phyloP scores from a whole-genome alignment of 2,888 invertebrate genomes.

The Polietes domitor region DNA sequence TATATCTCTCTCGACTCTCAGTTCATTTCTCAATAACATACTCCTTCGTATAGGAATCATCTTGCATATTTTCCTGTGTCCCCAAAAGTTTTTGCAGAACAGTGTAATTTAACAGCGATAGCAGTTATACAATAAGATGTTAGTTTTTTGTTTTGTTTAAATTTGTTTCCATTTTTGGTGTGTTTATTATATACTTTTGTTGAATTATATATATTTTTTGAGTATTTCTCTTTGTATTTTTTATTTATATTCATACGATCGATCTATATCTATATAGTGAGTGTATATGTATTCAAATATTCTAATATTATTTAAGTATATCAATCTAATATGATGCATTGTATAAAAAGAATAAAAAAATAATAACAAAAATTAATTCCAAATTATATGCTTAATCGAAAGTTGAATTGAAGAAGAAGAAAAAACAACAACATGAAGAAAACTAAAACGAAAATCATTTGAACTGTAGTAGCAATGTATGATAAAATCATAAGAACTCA shows the following conservation, averaged over 20 bases:
- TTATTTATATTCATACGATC: slow-evolving; percentile 8
- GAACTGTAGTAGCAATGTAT: slow-evolving; percentile 54
- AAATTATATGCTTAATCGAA: slow-evolving; percentile 49
- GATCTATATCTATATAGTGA: slow-evolving; percentile 21
- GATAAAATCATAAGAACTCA: slow-evolving; percentile 45
- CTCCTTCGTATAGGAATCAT: too few relatives aligned
- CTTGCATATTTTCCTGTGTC: too few relatives aligned
- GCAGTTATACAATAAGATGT: neutral
- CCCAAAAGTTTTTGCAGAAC: too few relatives aligned
- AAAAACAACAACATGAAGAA: slow-evolving; percentile 8
- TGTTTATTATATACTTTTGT: slow-evolving; percentile 10
- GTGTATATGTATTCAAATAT: slow-evolving; percentile 58
- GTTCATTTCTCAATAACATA: too few relatives aligned
- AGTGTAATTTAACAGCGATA: too few relatives aligned
- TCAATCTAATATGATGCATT: slow-evolving; percentile 39
- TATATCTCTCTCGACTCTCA: too few relatives aligned
- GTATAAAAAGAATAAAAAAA: slow-evolving; percentile 37
- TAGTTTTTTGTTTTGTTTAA: slow-evolving; percentile 20
- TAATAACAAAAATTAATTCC: slow-evolving; percentile 23
- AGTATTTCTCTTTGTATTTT: neutral
- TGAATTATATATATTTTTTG: neutral
- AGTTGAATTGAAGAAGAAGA: slow-evolving; percentile 2
- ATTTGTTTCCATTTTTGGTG: neutral
- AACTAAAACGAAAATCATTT: slow-evolving; percentile 32
- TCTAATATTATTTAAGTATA: slow-evolving; percentile 54